Base-by-base conservation (phyloP, 2,888 invertebrate genomes). In the Polietes domitor region DNA sequence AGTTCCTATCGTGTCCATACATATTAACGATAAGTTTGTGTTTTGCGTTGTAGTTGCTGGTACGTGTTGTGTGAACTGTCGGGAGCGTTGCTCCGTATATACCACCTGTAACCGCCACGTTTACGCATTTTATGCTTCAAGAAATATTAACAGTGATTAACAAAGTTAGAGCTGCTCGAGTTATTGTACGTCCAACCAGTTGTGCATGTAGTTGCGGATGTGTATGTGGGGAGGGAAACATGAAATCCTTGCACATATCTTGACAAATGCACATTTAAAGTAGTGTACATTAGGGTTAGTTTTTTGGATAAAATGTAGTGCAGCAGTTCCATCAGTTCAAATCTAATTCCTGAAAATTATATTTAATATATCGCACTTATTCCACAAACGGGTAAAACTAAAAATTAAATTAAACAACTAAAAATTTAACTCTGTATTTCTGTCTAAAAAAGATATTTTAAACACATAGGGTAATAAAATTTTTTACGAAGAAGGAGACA, bases 71-170 rank as follows among this genome's bases (percentile, higher is more conserved):
- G 28, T 37, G 71, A 77, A 61, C 68, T 76, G 65, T 58, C 78
- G 28, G 37, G 41, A 68, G 71, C 80, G 47, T 75, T 83, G 63
- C 61, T 78, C 61, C 43, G 76, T 76, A 81, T 84, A 81, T 81
- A 73, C 84, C 81, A 84, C 84, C 84, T 84, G 84, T 84, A 84
- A 84, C 84, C 78, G 79, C 81, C 78, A 81, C 81, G 84, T 84
- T 79, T 73, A 80, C 73, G 63, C 63, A 79, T 81, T 84, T 84
- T 81, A 81, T 84, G 84, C 84, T 84, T 70, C 19, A 84, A 84
- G 81, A 84, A 84, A 84, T 81, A 84, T 84, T 84, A 84, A 84
- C 84, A 84, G 84, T 84, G 84, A 84, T 84, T 84, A 84, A 84
- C 78, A 81, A 84, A 81, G 84, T 84, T 84, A 84, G n/a, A n/a